Conservation (phyloP, 1,140 invertebrate species). For the Pseudomyrmex pallidus region DNA sequence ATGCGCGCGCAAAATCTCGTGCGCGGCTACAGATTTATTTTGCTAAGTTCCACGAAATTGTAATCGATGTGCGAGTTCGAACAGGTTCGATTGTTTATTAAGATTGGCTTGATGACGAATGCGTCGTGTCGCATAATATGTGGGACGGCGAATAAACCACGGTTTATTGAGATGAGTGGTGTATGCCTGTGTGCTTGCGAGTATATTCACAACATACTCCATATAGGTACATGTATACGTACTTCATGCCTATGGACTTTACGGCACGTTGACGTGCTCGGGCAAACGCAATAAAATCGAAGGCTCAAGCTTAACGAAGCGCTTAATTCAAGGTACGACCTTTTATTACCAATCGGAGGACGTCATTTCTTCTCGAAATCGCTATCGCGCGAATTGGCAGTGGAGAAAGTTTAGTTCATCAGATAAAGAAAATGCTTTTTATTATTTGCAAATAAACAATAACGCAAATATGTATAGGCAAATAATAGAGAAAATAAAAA, state of each 20-base stretch:
- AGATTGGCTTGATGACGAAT: conserved; percentile 75
- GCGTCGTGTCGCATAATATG: conserved; percentile 51
- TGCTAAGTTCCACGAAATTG: conserved; percentile 58
- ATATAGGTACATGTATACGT: conserved; percentile 20
- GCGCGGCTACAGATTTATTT: conserved; percentile 56
- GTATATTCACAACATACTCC: conserved; percentile 1
- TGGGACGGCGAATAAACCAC: conserved; percentile 67
- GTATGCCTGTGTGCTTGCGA: conserved; percentile 19
- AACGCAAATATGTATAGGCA: conserved; percentile 13
- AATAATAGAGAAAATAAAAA: conserved; percentile 62
- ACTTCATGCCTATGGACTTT: conserved; percentile 48
- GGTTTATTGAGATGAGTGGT: conserved; percentile 20
- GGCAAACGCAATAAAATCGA: conserved; percentile 42
- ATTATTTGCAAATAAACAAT: conserved; percentile 48
- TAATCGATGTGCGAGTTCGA: conserved; percentile 35
- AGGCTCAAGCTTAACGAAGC: conserved; percentile 66
- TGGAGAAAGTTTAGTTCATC: conserved; percentile 6
- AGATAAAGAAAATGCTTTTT: conserved; percentile 39
- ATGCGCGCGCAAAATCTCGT: conserved; percentile 23
- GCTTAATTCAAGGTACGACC: conserved; percentile 62
- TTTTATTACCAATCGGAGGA: conserved; percentile 56
- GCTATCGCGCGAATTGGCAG: conserved; percentile 25
- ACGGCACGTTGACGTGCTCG: conserved; percentile 57
- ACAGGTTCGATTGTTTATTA: conserved; percentile 75
- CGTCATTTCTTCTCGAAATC: conserved; percentile 19